Base-by-base conservation (phyloP, 2,888 invertebrate species). In the Hyposoter dolosus region DNA sequence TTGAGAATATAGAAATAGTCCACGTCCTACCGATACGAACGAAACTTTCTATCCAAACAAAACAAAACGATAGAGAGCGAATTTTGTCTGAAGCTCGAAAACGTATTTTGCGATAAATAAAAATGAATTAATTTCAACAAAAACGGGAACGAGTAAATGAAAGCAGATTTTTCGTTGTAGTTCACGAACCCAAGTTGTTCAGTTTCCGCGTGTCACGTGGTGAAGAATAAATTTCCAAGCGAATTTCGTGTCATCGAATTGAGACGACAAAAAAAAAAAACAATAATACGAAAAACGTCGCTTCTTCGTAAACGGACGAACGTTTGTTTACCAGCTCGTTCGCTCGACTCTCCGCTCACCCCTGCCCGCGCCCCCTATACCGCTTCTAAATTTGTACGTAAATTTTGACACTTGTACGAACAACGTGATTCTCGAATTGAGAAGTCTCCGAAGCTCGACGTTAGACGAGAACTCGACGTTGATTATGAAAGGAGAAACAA, bases 351-450 rank as follows among this genome's bases (percentile, higher is more conserved):
- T 28, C 60, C 0, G 1, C 28, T 15, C n/a, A n/a, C 28, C 60
- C 47, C 47, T 50, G 15, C 53, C 53, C 23, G 10, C 12, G 12
- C 4, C 56, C 28, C 9, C 28, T 5, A n/a, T n/a, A 5, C 60
- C 15, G 15, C 15, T 28, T 28, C 6, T 40, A 60, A 60, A 28
- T 28, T 28, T 15, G 23, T 28, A 28, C 15, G 60, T 28, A 6
- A 28, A 60, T 60, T 28, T 60, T 28, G 28, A 60, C 28, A 60
- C 28, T 5, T 60, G 60, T 60, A 60, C 28, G 60, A 60, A 60
- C 15, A 5, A 60, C 60, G 60, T 15, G 60, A 56, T 56, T 10
- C 23, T 56, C 23, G 28, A 60, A 60, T 60, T 15, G 60, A 28
- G 9, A 60, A 60, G n/a, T n/a, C 4, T 60, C 15, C 28, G 15